Conservation (phyloP, 2,113 vertebrate species). For the Zosterops japonicus region DNA sequence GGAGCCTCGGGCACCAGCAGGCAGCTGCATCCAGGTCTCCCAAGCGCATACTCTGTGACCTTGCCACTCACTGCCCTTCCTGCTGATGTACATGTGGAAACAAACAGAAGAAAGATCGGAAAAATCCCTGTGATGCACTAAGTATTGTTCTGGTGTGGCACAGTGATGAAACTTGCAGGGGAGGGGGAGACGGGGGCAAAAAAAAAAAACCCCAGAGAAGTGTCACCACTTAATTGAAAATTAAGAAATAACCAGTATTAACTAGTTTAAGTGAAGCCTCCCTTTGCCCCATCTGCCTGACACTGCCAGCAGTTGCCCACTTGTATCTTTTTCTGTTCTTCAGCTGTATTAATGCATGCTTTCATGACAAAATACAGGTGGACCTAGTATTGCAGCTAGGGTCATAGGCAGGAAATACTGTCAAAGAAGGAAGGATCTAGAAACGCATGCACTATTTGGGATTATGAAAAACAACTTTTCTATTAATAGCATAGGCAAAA, state of each 20-base stretch:
- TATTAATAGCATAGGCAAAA: not conserved
- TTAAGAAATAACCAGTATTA: not conserved
- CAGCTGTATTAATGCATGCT: not conserved
- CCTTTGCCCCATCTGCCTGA: not conserved
- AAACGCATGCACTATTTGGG: not conserved
- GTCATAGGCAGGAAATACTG: not conserved
- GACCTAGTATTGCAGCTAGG: not conserved
- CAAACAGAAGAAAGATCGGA: not conserved
- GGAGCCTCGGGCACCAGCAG: not conserved
- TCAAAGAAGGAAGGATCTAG: not conserved
- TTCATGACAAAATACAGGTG: not conserved
- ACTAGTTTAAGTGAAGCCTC: not conserved
- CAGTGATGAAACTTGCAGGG: not conserved
- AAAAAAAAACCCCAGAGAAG: not conserved
- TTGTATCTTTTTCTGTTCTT: not conserved
- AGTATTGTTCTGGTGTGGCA: not conserved
- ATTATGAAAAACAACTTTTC: not conserved
- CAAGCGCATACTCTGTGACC: accelerated
- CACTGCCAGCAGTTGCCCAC: not conserved
- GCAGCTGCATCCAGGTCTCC: constrained; percentile 8
- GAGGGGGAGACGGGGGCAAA: not conserved
- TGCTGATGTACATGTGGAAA: not conserved
- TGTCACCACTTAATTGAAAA: not conserved
- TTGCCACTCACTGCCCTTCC: not conserved
- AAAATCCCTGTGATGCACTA: not conserved